A percentile compares a stretch with the other conserved stretches of the same genome.
These are phyloP conservation scores for Nycticebus coucang DNA, from an alignment of 2,113 vertebrate species.

Conservation along the genomic window DNA sequence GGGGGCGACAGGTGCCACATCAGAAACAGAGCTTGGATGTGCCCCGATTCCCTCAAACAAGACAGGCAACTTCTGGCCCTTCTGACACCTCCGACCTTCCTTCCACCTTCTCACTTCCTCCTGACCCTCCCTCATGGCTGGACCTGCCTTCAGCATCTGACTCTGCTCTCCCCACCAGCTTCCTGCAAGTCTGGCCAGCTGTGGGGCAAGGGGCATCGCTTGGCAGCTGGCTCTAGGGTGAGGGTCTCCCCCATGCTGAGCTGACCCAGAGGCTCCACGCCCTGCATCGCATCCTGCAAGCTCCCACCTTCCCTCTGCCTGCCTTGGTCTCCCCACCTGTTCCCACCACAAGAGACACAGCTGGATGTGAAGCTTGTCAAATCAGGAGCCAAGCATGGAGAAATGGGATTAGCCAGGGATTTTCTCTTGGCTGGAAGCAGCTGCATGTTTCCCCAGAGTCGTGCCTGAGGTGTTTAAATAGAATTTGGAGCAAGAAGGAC, in stretches of 20 bases:
- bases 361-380: rapidly evolving
- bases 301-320: neutral
- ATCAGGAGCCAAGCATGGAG: neutral
- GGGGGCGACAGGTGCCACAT: neutral
- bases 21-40: neutral
- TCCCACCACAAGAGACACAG: neutral
- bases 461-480: neutral
- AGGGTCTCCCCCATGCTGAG: rapidly evolving
- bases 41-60: rapidly evolving
- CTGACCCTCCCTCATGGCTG: rapidly evolving
- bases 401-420: neutral
- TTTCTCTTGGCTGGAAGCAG: neutral
- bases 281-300: no score
- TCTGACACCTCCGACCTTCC: neutral
- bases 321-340: rapidly evolving
- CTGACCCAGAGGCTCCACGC: no score
- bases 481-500: neutral
- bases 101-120: rapidly evolving
- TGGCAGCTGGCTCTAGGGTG: rapidly evolving
- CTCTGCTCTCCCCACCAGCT: rapidly evolving
- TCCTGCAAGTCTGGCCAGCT: rapidly evolving
- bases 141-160: neutral
- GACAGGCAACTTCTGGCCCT: rapidly evolving
- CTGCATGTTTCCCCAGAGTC: neutral
- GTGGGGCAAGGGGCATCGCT: rapidly evolving